These are phyloP conservation scores for Lichenostomus cassidix DNA, from an alignment of 2,113 vertebrate species.

Conservation along the genomic window DNA sequence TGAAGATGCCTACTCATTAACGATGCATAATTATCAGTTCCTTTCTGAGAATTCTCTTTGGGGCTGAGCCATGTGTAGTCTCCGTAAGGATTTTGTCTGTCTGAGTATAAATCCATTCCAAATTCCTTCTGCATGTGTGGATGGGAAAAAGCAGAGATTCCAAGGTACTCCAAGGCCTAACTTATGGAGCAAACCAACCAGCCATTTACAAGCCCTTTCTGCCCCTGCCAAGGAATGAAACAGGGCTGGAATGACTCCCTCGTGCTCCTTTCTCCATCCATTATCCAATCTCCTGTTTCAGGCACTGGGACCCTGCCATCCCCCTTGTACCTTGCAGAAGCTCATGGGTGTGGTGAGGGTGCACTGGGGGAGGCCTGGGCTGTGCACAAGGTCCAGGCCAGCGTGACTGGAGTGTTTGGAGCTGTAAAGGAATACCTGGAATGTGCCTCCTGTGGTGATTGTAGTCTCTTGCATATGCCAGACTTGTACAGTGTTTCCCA, in stretches of 20 bases:
- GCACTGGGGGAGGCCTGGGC: background rate
- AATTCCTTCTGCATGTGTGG: background rate
- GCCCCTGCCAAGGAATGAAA: background rate
- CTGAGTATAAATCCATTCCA: background rate
- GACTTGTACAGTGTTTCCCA: background rate
- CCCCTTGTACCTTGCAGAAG: background rate
- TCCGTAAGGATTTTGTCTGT: background rate
- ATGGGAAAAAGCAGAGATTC: background rate
- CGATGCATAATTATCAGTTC: background rate
- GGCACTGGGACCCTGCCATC: background rate
- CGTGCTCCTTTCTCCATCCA: background rate
- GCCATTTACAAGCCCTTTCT: background rate
- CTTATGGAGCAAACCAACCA: background rate
- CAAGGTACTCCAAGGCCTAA: background rate
- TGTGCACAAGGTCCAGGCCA: background rate
- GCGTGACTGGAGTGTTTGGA: background rate
- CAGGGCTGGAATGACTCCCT: background rate
- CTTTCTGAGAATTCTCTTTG: background rate
- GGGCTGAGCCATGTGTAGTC: background rate
- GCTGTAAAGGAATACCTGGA: background rate
- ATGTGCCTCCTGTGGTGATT: background rate
- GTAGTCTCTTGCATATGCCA: background rate
- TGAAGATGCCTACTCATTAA: background rate
- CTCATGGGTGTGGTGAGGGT: background rate
- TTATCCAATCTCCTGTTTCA: background rate